Percentiles rank a stretch among this genome's conserved stretches.
These are phyloP conservation scores for Zophobas atratus DNA, from an alignment of 1,140 invertebrate genomes.

Conservation along the genomic window DNA sequence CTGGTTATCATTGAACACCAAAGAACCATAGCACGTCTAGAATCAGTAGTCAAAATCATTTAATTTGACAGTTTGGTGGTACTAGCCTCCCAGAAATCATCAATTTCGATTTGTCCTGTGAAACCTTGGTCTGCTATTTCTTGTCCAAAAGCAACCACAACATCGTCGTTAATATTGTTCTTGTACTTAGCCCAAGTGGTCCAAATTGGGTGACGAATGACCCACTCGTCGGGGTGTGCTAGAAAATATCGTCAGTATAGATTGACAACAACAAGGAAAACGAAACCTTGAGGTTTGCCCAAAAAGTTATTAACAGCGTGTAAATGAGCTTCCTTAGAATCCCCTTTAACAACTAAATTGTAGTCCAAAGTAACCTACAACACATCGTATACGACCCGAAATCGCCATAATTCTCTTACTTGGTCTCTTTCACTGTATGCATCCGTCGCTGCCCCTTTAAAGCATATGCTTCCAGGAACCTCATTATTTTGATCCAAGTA, in stretches of 20 bases:
- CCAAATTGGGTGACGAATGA: constrained; percentile 89
- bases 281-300: constrained; percentile 70
- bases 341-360: constrained; percentile 72
- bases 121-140: constrained; percentile 81
- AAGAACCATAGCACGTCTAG: constrained; percentile 85
- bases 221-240: constrained; percentile 78
- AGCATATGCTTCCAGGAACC: constrained; percentile 68
- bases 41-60: constrained; percentile 27
- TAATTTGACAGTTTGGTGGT: not conserved
- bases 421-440: constrained; percentile 1
- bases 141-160: constrained; percentile 79
- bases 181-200: constrained; percentile 92
- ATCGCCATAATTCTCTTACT: constrained; percentile 1
- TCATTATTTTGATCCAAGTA: constrained; percentile 81
- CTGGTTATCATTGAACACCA: constrained; percentile 75
- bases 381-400: not conserved
- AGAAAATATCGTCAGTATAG: not conserved
- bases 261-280: not conserved
- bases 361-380: constrained; percentile 71
- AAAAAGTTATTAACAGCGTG: constrained; percentile 74
- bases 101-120: constrained; percentile 90
- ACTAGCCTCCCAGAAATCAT: constrained; percentile 89
- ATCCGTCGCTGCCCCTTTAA: constrained; percentile 36
- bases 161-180: constrained; percentile 76
- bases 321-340: constrained; percentile 76